Base-by-base conservation (phyloP, 2,888 invertebrate genomes). In the Mactromeris polynyma region DNA sequence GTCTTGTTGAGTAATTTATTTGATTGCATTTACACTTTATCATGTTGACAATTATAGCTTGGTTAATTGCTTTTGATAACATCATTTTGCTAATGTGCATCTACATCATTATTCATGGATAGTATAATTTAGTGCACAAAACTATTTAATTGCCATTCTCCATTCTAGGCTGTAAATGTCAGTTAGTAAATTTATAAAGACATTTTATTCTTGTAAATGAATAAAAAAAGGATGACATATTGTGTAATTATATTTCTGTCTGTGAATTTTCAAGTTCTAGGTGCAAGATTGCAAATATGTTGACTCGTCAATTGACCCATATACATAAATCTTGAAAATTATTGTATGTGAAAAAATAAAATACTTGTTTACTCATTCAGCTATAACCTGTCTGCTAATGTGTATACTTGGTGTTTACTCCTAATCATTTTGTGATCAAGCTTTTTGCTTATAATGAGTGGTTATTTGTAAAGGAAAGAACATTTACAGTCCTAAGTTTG, bases 41-140 rank as follows among this genome's bases (percentile, higher is more conserved):
- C 58, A 64, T n/a, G n/a, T 9, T 64, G 58, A 64, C 58, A 64
- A 26, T 64, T 3, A 26, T 64, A 64, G 58, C 58, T 64, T 64
- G 0, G 58, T 64, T 64, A 64, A 64, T 64, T n/a, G 58, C 58
- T 64, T 64, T n/a, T 64, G 58, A 64, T 64, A 64, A 64, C 26
- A 64, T 64, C 58, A 64, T 26, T 11, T 26, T 64, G 58, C n/a
- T 64, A 54, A 9, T 64, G 9, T 64, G 58, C 58, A 64, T 9
- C 26, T 26, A 64, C 26, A 7, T 64, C 58, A 26, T 64, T 64
- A 64, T 64, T 64, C 26, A 64, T 64, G 26, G 26, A 64, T 64
- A 64, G 11, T 64, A 17, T 46, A 46, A 64, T 64, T 64, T 64
- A 64, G 58, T 64, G 58, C 58, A 64, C 58, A 21, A 64, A 64